These are phyloP conservation scores for Atethmia centrago DNA, from an alignment of 2,888 invertebrate genomes.

Conservation along the genomic window DNA sequence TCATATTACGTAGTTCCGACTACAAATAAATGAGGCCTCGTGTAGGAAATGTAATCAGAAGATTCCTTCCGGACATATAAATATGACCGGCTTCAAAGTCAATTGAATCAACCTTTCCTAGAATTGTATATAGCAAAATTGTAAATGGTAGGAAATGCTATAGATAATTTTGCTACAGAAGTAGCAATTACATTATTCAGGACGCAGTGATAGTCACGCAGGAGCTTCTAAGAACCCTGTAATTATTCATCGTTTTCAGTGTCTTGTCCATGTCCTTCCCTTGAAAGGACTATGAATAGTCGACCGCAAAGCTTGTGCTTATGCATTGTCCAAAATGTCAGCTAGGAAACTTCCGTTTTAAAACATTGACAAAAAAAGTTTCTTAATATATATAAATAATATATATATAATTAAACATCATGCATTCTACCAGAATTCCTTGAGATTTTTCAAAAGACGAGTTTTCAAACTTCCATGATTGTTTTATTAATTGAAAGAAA, in stretches of 20 bases:
- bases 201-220: constrained; percentile 4
- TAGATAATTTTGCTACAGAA: background rate
- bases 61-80: constrained; percentile 28
- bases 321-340: background rate
- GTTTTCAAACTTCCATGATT: background rate
- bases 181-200: background rate
- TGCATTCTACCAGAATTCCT: background rate
- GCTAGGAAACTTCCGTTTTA: background rate
- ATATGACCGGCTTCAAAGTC: constrained; percentile 37
- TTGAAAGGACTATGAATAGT: background rate
- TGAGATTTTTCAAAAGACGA: too few species aligned
- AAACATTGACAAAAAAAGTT: background rate
- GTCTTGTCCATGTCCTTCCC: background rate
- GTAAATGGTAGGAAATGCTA: background rate
- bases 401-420: background rate
- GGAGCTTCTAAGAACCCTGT: background rate
- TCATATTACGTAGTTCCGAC: constrained; percentile 38
- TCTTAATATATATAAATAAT: too few species aligned
- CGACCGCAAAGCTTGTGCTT: too few species aligned
- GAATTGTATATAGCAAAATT: constrained; percentile 20
- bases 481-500: background rate
- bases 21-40: constrained; percentile 32
- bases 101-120: constrained; percentile 30
- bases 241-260: constrained; percentile 6
- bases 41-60: constrained; percentile 32